Percentiles rank a stretch among this genome's conserved stretches.
phyloP scores from a whole-genome alignment of 2,888 invertebrate species.

The Philopedon plagiatum region DNA sequence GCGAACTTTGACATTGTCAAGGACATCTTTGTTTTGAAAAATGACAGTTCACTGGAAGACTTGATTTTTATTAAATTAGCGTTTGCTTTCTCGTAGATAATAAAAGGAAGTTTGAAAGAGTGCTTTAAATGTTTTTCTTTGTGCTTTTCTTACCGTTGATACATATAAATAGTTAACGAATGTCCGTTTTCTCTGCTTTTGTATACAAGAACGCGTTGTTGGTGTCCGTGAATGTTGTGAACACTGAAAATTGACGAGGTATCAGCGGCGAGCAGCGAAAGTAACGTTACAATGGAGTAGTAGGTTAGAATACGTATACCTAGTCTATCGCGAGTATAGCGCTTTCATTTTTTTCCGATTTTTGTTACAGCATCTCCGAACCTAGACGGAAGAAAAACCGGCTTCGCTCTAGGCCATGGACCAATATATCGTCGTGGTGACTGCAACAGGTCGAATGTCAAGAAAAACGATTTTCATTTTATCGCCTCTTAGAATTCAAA shows the following conservation, averaged over 20 bases:
- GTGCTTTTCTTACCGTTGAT: too few relatives aligned
- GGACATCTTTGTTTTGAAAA: slow-evolving; percentile 23
- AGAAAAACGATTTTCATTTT: too few relatives aligned
- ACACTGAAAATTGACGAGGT: not conserved
- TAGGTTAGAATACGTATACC: slow-evolving; percentile 24
- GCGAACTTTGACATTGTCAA: slow-evolving; percentile 17
- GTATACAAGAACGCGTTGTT: not conserved
- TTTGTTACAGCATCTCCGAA: slow-evolving; percentile 19
- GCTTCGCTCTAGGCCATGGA: not conserved
- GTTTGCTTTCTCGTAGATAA: not conserved
- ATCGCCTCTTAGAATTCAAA: too few relatives aligned
- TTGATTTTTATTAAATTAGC: not conserved
- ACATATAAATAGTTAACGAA: too few relatives aligned
- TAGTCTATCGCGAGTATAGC: slow-evolving; percentile 12
- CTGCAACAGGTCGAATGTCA: too few relatives aligned
- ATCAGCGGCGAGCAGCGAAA: slow-evolving; percentile 30
- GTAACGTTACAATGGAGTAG: slow-evolving; percentile 28
- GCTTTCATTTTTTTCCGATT: slow-evolving; percentile 41
- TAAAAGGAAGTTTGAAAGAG: too few relatives aligned
- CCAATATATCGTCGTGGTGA: too few relatives aligned
- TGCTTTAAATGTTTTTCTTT: too few relatives aligned
- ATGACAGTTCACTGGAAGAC: not conserved
- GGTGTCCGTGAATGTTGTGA: slow-evolving; percentile 32
- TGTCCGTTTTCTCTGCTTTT: too few relatives aligned
- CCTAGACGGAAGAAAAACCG: not conserved